phyloP scores from a whole-genome alignment of 1,140 invertebrate species.

The Formica selysi region DNA sequence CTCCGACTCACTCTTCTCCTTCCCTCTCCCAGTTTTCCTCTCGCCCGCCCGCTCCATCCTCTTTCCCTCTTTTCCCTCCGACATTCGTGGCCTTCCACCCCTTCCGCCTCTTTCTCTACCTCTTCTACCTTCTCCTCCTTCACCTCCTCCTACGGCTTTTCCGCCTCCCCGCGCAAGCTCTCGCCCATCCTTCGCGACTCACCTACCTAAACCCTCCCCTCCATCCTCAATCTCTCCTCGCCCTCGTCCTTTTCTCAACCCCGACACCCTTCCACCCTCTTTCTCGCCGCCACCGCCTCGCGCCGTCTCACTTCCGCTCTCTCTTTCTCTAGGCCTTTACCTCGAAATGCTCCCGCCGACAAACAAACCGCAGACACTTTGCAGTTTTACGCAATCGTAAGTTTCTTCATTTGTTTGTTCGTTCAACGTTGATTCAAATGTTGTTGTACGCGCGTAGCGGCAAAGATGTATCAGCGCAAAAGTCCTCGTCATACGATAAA shows the following conservation, averaged over 20 bases:
- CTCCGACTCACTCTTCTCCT: slow-evolving; percentile 83
- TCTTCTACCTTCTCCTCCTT: slow-evolving; percentile 77
- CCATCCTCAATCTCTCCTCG: slow-evolving; percentile 70
- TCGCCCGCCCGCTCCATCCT: slow-evolving; percentile 74
- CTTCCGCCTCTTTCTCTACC: slow-evolving; percentile 79
- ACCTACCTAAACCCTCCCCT: slow-evolving; percentile 74
- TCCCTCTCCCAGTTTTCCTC: slow-evolving; percentile 77
- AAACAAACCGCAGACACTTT: slow-evolving; percentile 80
- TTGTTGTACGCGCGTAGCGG: slow-evolving; percentile 57
- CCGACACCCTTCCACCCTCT: slow-evolving; percentile 68
- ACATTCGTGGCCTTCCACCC: slow-evolving; percentile 84
- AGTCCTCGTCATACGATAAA: slow-evolving; percentile 13
- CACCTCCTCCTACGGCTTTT: slow-evolving; percentile 67
- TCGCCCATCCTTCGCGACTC: slow-evolving; percentile 80
- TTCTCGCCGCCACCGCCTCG: slow-evolving; percentile 59
- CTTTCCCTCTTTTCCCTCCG: slow-evolving; percentile 85
- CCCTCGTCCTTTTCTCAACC: slow-evolving; percentile 66
- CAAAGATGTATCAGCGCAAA: slow-evolving; percentile 17
- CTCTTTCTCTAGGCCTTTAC: slow-evolving; percentile 71
- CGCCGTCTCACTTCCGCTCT: slow-evolving; percentile 64
- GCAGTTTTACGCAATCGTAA: slow-evolving; percentile 78
- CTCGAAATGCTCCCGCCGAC: slow-evolving; percentile 73
- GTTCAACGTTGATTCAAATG: slow-evolving; percentile 69
- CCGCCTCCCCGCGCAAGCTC: slow-evolving; percentile 60
- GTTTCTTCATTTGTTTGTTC: slow-evolving; percentile 76